Evolutionary conservation across 1,140 invertebrate genomes (phyloP), one percentile per base, ranked within the genome.

Genomic region (Lepidostoma basale): DNA sequence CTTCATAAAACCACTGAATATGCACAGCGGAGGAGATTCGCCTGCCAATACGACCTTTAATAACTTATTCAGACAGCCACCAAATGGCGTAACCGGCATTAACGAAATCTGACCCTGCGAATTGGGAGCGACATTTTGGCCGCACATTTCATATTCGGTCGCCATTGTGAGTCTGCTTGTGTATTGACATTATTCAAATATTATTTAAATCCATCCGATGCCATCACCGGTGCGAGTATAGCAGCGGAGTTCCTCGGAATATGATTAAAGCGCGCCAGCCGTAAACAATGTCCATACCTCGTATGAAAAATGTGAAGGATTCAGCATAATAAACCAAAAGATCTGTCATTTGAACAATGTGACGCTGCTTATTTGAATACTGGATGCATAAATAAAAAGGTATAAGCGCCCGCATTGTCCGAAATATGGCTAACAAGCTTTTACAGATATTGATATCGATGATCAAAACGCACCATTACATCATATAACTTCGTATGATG

Each of bases 221-320:
- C 52, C 52, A 56, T 56, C 52, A 33, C 52, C 14, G 52, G 33
- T 14, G 52, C n/a, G 22, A 2, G 22, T 10, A 18, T 14, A 25
- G 56, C 56, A 39, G 56, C 36, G 1, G 36, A 42, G 36, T 42
- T 23, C 22, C 28, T 54, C 39, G 39, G 56, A 60, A 60, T 60
- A 60, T 60, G 56, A 60, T 60, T 60, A 59, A 26, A 42, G 36
- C 39, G 56, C 36, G 56, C 33, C 23, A 42, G 16, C 22, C 56
- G 39, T 60, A 60, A 60, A 60, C 56, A 60, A 60, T 60, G 56
- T 60, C 39, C 56, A 23, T 42, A 42, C 14, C 56, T 26, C 22
- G 56, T 60, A 60, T 42, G 56, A 60, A 60, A 60, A 40, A 60
- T 60, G 56, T 60, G 56, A 60, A 60, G 56, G 56, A 60, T 42